A percentile compares a stretch with the other conserved stretches of the same genome.
Evolutionary conservation across 2,113 vertebrate genomes (phyloP).

Genomic region (Seriola rivoliana): DNA sequence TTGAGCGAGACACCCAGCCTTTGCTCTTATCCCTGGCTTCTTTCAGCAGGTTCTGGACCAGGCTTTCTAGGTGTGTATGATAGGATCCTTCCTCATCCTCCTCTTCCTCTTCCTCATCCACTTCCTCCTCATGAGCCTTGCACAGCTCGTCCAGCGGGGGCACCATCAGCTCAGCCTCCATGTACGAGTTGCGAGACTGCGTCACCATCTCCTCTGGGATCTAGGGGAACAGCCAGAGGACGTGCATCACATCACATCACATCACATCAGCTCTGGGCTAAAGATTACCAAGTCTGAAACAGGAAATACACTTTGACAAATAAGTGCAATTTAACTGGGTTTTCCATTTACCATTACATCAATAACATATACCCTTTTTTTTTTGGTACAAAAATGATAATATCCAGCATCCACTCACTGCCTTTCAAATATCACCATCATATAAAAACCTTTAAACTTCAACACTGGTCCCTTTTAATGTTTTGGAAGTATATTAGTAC

Average conservation of each 20-base stretch:
- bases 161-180: slow-evolving; percentile 90
- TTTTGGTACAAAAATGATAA: neutral
- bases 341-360: neutral
- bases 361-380: neutral
- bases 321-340: neutral
- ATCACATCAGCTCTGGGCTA: neutral
- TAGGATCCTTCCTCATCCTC: slow-evolving; percentile 90
- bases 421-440: neutral
- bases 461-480: neutral
- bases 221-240: slow-evolving; percentile 74
- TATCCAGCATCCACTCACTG: neutral
- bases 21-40: slow-evolving; percentile 95
- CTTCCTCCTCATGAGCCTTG: slow-evolving; percentile 78
- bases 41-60: slow-evolving; percentile 91
- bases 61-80: slow-evolving; percentile 87
- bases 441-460: neutral
- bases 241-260: neutral
- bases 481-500: neutral
- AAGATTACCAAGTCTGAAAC: neutral
- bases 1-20: slow-evolving; percentile 90
- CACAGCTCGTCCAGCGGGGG: slow-evolving; percentile 91
- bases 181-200: slow-evolving; percentile 92
- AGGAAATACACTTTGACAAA: slow-evolving; percentile 5
- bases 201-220: slow-evolving; percentile 93
- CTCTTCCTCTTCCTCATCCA: slow-evolving; percentile 79